A percentile compares a stretch with the other conserved stretches of the same genome.
phyloP scores from a whole-genome alignment of 2,113 vertebrate genomes.

The Mobula hypostoma region DNA sequence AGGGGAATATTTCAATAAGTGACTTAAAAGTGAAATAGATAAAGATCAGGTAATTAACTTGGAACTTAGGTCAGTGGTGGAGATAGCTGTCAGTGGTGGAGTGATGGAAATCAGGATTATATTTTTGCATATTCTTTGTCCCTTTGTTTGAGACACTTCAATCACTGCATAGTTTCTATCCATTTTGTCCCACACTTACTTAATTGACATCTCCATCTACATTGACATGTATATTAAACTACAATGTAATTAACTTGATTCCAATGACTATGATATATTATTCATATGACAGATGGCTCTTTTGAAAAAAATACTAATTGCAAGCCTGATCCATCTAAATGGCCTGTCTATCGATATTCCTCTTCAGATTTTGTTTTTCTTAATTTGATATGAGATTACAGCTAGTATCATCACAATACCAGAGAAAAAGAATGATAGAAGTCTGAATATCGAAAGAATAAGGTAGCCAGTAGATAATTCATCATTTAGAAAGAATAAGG shows the following conservation, averaged over 20 bases:
- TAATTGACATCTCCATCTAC: not conserved
- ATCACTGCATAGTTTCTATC: not conserved
- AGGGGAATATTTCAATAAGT: not conserved
- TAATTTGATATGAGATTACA: not conserved
- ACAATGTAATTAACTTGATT: not conserved
- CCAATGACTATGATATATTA: not conserved
- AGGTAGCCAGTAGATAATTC: not conserved
- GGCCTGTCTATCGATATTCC: not conserved
- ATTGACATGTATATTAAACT: not conserved
- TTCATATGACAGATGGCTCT: not conserved
- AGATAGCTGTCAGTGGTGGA: not conserved
- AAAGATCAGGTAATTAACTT: not conserved
- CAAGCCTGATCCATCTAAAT: not conserved
- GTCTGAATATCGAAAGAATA: not conserved
- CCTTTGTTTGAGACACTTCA: not conserved
- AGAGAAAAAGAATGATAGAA: not conserved
- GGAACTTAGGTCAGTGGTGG: not conserved
- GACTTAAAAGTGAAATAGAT: not conserved
- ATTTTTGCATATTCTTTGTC: not conserved
- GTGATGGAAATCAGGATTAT: not conserved
- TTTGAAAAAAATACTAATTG: not conserved
- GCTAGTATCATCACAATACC: not conserved
- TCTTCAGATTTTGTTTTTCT: not conserved
- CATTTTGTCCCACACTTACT: not conserved
- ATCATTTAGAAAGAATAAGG: not conserved